phyloP scores from a whole-genome alignment of 2,888 invertebrate species.

The Alloscopus bannaensis region DNA sequence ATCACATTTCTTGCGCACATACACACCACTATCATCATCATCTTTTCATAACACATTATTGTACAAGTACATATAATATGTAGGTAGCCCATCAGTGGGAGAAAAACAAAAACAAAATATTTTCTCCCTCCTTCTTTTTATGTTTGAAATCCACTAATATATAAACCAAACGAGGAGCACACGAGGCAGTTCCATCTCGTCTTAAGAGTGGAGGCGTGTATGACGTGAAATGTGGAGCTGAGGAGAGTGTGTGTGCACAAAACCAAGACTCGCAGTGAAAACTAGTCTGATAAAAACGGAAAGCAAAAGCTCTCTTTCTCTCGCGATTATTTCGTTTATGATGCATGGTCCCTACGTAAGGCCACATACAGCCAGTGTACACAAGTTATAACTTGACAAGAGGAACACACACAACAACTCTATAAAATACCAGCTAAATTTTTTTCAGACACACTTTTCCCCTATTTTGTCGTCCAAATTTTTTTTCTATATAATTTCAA shows the following conservation, averaged over 20 bases:
- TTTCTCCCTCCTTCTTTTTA: too few relatives aligned
- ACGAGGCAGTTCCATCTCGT: too few relatives aligned
- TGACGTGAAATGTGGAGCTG: too few relatives aligned
- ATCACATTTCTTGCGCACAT: slow-evolving; percentile 7
- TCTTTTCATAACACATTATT: not conserved
- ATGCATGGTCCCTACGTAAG: not conserved
- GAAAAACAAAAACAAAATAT: too few relatives aligned
- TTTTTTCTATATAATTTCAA: slow-evolving; percentile 47
- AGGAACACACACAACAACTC: slow-evolving; percentile 49
- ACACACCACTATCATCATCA: not conserved
- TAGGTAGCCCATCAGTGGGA: too few relatives aligned
- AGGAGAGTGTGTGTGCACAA: too few relatives aligned
- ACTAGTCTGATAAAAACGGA: slow-evolving; percentile 18
- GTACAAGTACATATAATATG: not conserved
- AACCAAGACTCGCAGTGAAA: too few relatives aligned
- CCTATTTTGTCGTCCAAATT: slow-evolving; percentile 33
- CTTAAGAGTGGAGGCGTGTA: too few relatives aligned
- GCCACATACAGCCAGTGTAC: not conserved
- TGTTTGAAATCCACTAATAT: too few relatives aligned
- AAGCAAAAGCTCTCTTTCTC: slow-evolving; percentile 25
- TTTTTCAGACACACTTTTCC: slow-evolving; percentile 40
- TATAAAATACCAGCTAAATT: slow-evolving; percentile 60
- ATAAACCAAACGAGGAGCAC: too few relatives aligned
- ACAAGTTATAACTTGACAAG: slow-evolving; percentile 24
- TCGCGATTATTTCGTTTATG: slow-evolving; percentile 37